Conservation (phyloP, 2,888 invertebrate genomes). For the Tachystola acroxantha region DNA sequence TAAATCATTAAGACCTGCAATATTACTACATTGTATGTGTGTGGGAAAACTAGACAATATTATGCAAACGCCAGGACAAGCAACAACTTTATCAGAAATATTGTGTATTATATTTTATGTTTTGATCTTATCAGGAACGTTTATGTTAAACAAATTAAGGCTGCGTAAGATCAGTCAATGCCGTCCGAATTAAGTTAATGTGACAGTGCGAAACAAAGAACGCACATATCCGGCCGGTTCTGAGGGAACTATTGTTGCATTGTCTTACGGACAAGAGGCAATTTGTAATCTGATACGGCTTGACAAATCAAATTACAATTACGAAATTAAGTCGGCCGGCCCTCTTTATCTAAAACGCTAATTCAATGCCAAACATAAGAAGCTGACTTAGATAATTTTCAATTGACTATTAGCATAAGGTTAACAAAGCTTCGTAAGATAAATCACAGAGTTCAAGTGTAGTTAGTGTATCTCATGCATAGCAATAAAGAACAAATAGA, state of each 20-base stretch:
- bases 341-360: slow-evolving; percentile 1
- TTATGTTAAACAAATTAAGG: slow-evolving; percentile 1
- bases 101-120: background rate
- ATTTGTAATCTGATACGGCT: slow-evolving; percentile 40
- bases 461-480: slow-evolving; percentile 15
- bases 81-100: background rate
- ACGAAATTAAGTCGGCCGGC: background rate
- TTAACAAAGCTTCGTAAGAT: slow-evolving; percentile 1
- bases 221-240: slow-evolving; percentile 32
- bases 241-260: slow-evolving; percentile 41
- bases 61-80: background rate
- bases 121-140: background rate
- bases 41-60: background rate
- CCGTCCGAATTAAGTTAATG: slow-evolving; percentile 29
- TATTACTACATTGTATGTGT: slow-evolving; percentile 2
- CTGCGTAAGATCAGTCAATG: slow-evolving; percentile 19
- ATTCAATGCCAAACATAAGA: slow-evolving; percentile 1
- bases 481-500: slow-evolving; percentile 30
- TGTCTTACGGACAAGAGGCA: slow-evolving; percentile 32
- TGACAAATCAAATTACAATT: slow-evolving; percentile 39
- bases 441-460: background rate
- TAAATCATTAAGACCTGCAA: slow-evolving; percentile 4
- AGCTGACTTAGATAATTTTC: too few species aligned
- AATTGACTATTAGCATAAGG: background rate
- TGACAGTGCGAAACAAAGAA: slow-evolving; percentile 34